These are phyloP conservation scores for Catocala sponsa DNA, from an alignment of 2,888 invertebrate species.

Conservation along the genomic window DNA sequence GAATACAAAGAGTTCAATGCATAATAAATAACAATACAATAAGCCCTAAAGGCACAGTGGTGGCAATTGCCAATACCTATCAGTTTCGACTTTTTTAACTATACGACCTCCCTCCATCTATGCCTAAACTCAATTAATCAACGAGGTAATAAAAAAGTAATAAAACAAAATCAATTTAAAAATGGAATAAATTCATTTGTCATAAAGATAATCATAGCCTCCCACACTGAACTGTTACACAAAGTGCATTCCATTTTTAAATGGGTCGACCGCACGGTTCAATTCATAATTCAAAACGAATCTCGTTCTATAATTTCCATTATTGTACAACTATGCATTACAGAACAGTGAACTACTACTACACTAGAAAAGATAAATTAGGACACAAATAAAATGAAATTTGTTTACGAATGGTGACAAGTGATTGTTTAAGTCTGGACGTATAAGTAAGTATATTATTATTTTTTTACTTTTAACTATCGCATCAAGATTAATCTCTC, in stretches of 20 bases:
- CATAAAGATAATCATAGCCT: slow-evolving; percentile 5
- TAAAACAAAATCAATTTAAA: slow-evolving; percentile 13
- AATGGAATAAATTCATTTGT: slow-evolving; percentile 4
- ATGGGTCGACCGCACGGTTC: slow-evolving; percentile 22
- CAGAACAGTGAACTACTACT: slow-evolving; percentile 2
- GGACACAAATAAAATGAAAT: neutral
- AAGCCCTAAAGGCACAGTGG: no score
- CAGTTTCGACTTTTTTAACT: no score
- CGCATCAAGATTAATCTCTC: no score
- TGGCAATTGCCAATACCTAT: neutral
- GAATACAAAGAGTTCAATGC: no score
- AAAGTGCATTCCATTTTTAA: slow-evolving; percentile 29
- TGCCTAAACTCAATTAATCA: no score
- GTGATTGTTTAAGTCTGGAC: no score
- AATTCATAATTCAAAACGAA: slow-evolving; percentile 25
- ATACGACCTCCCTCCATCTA: no score
- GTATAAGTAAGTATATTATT: no score
- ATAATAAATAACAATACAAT: no score
- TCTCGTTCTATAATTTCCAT: slow-evolving; percentile 21
- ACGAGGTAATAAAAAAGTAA: slow-evolving; percentile 6
- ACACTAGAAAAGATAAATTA: neutral
- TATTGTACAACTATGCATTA: slow-evolving; percentile 26
- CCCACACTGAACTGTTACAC: slow-evolving; percentile 9
- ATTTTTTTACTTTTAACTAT: no score
- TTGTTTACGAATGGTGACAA: no score